Conservation (phyloP, 2,113 vertebrate genomes). For the Nerophis ophidion region DNA sequence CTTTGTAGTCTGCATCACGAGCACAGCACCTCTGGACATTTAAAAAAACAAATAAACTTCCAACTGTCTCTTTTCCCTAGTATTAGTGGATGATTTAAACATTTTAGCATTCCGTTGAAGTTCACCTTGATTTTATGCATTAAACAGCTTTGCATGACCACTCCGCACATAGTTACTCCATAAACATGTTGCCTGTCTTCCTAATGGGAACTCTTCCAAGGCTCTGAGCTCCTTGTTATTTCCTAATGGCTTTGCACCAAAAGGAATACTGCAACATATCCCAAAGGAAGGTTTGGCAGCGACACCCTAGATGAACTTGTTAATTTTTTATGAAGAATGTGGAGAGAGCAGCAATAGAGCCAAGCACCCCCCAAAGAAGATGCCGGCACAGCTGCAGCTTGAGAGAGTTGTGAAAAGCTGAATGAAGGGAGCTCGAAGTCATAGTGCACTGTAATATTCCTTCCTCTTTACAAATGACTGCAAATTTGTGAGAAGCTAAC, state of each 20-base stretch:
- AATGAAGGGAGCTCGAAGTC: conserved; percentile 33
- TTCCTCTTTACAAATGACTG: conserved; percentile 31
- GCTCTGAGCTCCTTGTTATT: conserved; percentile 19
- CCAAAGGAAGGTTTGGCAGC: conserved; percentile 29
- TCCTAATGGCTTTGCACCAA: conserved; percentile 24
- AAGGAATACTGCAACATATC: conserved; percentile 26
- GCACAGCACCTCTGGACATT: too few species aligned
- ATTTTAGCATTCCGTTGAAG: background rate
- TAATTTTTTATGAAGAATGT: conserved; percentile 40
- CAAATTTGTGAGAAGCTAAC: conserved; percentile 40
- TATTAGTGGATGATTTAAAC: background rate
- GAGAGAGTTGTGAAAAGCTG: conserved; percentile 31
- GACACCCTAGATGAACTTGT: conserved; percentile 32
- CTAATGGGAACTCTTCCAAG: conserved; percentile 21
- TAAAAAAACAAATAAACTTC: background rate
- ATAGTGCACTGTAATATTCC: conserved; percentile 13
- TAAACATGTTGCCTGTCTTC: conserved; percentile 13
- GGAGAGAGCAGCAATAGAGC: conserved; percentile 35
- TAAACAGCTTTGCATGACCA: background rate
- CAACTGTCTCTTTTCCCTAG: background rate
- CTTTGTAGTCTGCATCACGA: too few species aligned
- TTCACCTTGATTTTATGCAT: conserved; percentile 2
- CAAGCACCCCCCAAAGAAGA: conserved; percentile 19
- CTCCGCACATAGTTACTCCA: conserved; percentile 2
- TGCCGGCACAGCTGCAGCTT: conserved; percentile 41